These are phyloP conservation scores for Rallus crepitans DNA, from an alignment of 2,797 vertebrate genomes.

Conservation along the genomic window DNA sequence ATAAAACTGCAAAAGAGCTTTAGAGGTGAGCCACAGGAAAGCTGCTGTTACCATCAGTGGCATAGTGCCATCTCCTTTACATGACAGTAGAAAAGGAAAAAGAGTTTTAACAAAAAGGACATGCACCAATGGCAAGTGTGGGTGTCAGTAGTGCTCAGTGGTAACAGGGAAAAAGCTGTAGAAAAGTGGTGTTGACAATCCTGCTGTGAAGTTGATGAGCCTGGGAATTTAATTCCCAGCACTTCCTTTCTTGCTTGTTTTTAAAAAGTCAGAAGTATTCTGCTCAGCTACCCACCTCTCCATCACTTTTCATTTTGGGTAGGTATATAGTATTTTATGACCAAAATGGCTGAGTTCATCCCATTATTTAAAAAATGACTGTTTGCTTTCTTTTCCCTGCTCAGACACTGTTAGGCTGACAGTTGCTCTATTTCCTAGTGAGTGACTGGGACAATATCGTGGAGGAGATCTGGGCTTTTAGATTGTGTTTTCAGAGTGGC, in stretches of 20 bases:
- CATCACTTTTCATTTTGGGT: neutral
- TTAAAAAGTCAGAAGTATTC: neutral
- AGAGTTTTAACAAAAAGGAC: neutral
- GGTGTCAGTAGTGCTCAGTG: neutral
- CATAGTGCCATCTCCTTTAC: neutral
- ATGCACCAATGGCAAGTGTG: accelerated
- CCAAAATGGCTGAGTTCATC: neutral
- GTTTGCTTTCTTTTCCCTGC: neutral
- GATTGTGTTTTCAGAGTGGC: neutral
- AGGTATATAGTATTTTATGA: neutral
- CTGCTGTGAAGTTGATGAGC: neutral
- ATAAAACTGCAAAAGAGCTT: neutral
- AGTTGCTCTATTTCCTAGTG: neutral
- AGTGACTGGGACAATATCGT: neutral
- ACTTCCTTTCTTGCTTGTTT: neutral
- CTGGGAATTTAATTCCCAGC: neutral
- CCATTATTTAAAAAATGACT: neutral
- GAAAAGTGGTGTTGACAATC: neutral
- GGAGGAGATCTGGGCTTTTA: neutral
- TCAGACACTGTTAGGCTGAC: neutral
- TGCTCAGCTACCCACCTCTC: neutral
- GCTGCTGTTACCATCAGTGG: neutral
- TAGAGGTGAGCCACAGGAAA: neutral
- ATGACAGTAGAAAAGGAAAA: neutral
- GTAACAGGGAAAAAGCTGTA: neutral